These are phyloP conservation scores for Aplodontia rufa DNA, from an alignment of 2,113 vertebrate species.

Conservation along the genomic window DNA sequence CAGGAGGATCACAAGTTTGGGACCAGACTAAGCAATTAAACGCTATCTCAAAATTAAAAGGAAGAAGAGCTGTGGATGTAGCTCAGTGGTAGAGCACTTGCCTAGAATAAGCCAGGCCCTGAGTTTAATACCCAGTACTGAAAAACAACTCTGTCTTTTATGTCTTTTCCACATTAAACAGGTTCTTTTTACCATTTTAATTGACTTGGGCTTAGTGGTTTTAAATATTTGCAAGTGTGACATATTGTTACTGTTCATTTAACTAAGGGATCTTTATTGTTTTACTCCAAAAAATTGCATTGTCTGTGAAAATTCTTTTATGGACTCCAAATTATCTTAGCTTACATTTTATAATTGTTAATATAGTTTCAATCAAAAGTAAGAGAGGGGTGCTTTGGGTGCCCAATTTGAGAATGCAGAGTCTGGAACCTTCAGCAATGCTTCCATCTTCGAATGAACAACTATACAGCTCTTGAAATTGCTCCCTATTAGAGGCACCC, in stretches of 20 bases:
- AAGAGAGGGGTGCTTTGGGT: neutral
- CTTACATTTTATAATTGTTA: neutral
- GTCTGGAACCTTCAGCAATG: neutral
- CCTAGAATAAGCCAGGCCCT: neutral
- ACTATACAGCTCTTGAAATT: neutral
- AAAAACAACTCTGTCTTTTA: neutral
- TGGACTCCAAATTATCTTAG: neutral
- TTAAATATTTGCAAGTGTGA: neutral
- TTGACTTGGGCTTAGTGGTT: neutral
- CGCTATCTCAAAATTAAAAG: neutral
- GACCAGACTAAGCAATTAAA: neutral
- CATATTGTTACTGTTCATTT: slow-evolving; percentile 22
- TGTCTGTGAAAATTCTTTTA: slow-evolving; percentile 9
- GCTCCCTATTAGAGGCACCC: neutral
- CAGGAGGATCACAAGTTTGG: neutral
- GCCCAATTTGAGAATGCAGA: neutral
- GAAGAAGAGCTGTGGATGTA: neutral
- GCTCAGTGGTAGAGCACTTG: neutral
- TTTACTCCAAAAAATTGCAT: neutral
- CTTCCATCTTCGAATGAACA: neutral
- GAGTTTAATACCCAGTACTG: neutral
- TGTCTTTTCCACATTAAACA: neutral
- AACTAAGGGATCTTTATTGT: neutral
- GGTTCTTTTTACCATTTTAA: neutral
- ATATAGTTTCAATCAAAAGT: neutral